Conservation (phyloP, 2,888 invertebrate genomes). For the Cephus pygmeus region DNA sequence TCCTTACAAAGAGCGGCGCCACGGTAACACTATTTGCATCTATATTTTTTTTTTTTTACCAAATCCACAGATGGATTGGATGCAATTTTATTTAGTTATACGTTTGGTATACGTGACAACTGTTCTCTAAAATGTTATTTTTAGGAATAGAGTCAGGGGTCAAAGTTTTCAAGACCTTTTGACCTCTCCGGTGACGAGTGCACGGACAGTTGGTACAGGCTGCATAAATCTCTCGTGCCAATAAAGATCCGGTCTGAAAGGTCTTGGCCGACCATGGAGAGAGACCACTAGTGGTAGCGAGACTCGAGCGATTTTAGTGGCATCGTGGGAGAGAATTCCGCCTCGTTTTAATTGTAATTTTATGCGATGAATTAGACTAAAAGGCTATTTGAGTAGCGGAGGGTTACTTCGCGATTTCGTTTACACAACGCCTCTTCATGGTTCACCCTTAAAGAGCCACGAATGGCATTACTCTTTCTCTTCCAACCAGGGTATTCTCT, state of each 20-base stretch:
- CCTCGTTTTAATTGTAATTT: conserved; percentile 49
- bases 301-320: conserved; percentile 33
- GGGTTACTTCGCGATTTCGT: background rate
- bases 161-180: background rate
- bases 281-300: background rate
- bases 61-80: background rate
- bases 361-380: conserved; percentile 55
- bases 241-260: conserved; percentile 33
- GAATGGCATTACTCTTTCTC: background rate
- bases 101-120: background rate
- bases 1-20: background rate
- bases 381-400: conserved; percentile 41
- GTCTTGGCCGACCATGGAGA: conserved; percentile 6
- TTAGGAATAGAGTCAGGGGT: background rate
- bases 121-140: background rate
- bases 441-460: background rate
- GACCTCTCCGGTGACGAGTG: background rate
- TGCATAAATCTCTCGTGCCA: conserved; percentile 40
- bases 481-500: background rate
- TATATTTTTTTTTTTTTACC: background rate
- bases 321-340: conserved; percentile 18
- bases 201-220: background rate
- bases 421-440: background rate
- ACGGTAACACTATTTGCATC: background rate
- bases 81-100: background rate